A percentile compares a stretch with the other conserved stretches of the same genome.
phyloP scores from a whole-genome alignment of 2,113 vertebrate species.

The Centropus unirufus region DNA sequence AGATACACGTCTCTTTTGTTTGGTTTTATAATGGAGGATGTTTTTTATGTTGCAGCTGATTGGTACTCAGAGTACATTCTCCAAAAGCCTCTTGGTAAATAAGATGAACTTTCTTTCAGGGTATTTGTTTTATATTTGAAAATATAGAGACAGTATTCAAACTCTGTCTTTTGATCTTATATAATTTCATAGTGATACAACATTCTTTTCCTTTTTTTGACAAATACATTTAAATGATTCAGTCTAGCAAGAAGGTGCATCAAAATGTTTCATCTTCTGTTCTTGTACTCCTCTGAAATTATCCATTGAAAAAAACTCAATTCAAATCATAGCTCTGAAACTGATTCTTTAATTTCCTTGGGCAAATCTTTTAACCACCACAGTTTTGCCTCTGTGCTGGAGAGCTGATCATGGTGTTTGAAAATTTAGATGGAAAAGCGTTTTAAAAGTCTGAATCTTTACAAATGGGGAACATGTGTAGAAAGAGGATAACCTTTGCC shows the following conservation, averaged over 20 bases:
- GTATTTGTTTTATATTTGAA: not conserved
- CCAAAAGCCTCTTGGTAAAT: not conserved
- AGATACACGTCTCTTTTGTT: not conserved
- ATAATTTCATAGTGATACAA: not conserved
- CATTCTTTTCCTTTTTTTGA: not conserved
- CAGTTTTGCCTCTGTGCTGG: not conserved
- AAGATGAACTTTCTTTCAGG: not conserved
- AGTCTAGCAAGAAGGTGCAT: not conserved
- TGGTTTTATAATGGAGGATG: not conserved
- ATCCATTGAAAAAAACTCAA: not conserved
- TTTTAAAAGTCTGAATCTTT: not conserved
- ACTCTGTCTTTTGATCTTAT: not conserved
- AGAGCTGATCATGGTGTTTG: not conserved
- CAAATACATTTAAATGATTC: not conserved
- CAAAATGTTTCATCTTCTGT: not conserved
- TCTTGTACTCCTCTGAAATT: not conserved
- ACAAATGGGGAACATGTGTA: not conserved
- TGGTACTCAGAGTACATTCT: not conserved
- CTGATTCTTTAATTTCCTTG: not conserved
- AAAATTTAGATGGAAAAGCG: not conserved
- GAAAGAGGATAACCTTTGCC: not conserved
- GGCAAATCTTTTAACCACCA: not conserved
- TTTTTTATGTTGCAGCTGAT: not conserved
- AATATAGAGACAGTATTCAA: not conserved
- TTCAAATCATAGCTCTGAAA: not conserved